A percentile compares a stretch with the other conserved stretches of the same genome.
Conservation (phyloP, 2,888 invertebrate species). For the Scaptomyza flava region DNA sequence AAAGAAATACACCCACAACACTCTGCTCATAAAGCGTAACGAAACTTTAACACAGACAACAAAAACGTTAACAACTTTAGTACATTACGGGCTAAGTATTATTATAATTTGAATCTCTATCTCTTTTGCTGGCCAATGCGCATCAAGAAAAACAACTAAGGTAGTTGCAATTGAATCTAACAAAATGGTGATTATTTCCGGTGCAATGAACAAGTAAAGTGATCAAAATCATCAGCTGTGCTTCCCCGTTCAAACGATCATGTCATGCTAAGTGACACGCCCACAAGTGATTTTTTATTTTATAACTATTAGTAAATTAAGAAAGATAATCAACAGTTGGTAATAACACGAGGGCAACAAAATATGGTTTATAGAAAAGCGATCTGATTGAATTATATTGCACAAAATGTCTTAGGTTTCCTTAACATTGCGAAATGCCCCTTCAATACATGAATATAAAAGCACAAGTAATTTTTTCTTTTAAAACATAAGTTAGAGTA, state of each 20-base stretch:
- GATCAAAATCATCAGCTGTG: constrained; percentile 25
- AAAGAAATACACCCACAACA: constrained; percentile 73
- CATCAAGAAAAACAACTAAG: constrained; percentile 50
- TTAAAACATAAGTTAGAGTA: too few relatives aligned
- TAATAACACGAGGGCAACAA: not conserved
- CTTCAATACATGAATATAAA: too few relatives aligned
- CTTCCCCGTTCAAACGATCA: constrained; percentile 16
- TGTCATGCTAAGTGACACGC: constrained; percentile 50
- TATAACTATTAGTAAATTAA: constrained; percentile 49
- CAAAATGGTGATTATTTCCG: constrained; percentile 66
- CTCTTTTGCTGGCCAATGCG: constrained; percentile 59
- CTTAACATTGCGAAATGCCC: too few relatives aligned
- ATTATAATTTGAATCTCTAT: constrained; percentile 34
- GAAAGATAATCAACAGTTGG: constrained; percentile 36
- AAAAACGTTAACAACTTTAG: constrained; percentile 14
- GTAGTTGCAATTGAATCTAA: not conserved
- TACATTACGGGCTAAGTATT: constrained; percentile 31
- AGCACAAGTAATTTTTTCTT: too few relatives aligned
- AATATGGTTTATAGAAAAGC: too few relatives aligned
- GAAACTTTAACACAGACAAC: constrained; percentile 33
- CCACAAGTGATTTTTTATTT: constrained; percentile 36
- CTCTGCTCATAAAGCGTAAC: constrained; percentile 62
- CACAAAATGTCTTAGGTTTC: too few relatives aligned
- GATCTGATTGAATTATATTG: too few relatives aligned
- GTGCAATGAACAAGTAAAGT: constrained; percentile 38